These are phyloP conservation scores for Ptychochromis oligacanthus DNA, from an alignment of 2,113 vertebrate genomes.

Conservation along the genomic window DNA sequence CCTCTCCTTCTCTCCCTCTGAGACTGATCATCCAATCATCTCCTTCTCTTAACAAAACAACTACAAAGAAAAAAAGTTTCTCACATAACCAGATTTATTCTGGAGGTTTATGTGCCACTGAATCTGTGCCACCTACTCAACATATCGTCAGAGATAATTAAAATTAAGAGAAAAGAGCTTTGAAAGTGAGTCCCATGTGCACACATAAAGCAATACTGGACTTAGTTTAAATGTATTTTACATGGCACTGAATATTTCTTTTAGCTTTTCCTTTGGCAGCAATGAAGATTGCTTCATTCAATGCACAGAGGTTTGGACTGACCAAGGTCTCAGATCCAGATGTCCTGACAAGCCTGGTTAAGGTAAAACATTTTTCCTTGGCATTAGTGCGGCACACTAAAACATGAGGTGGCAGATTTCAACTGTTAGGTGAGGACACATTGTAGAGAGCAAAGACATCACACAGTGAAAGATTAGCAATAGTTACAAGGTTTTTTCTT, in stretches of 20 bases:
- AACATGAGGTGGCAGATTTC: background rate
- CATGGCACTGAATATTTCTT: background rate
- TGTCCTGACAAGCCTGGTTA: constrained; percentile 49
- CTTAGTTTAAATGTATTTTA: background rate
- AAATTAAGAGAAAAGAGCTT: background rate
- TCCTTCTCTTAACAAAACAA: constrained; percentile 17
- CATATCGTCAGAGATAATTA: background rate
- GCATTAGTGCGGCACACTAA: background rate
- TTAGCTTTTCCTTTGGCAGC: background rate
- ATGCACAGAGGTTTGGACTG: constrained; percentile 52
- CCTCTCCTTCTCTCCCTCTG: background rate
- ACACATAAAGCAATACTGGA: background rate
- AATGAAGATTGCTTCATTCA: constrained; percentile 69
- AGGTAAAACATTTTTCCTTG: constrained; percentile 36
- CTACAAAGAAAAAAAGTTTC: background rate
- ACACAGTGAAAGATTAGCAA: no score
- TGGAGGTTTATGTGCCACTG: background rate
- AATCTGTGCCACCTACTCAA: background rate
- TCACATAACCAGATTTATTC: background rate
- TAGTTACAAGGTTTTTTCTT: background rate
- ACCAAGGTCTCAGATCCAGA: constrained; percentile 51
- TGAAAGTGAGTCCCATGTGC: background rate
- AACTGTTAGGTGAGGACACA: background rate
- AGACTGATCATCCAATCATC: background rate
- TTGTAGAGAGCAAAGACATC: background rate